These are phyloP conservation scores for Bombus cullumanus DNA, from an alignment of 1,140 invertebrate genomes.

Conservation along the genomic window DNA sequence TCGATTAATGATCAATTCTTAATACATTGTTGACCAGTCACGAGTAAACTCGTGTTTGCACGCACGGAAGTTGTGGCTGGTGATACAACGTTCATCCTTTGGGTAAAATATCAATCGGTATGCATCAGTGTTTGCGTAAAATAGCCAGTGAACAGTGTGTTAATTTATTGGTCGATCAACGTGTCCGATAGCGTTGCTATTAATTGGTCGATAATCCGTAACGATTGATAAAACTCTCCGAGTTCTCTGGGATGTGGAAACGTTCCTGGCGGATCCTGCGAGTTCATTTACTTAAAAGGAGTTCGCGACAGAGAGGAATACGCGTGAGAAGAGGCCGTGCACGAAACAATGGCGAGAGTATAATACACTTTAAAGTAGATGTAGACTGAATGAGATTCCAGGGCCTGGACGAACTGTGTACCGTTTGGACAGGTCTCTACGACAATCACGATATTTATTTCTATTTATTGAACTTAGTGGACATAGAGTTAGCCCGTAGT, in stretches of 20 bases:
- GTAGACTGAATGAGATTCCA: conserved; percentile 67
- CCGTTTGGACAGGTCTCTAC: conserved; percentile 24
- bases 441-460: conserved; percentile 70
- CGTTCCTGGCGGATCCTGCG: not conserved
- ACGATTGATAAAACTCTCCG: not conserved
- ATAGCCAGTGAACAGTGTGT: too few species aligned
- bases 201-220: not conserved
- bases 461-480: conserved; percentile 67
- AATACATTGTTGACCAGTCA: too few species aligned
- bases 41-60: too few species aligned
- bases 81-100: too few species aligned
- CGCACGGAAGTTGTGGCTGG: too few species aligned
- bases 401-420: conserved; percentile 41
- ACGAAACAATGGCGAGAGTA: not conserved
- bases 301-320: not conserved
- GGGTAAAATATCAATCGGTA: too few species aligned
- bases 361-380: conserved; percentile 56
- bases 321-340: not conserved
- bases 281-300: not conserved
- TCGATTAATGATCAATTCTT: not conserved
- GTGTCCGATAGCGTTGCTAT: not conserved
- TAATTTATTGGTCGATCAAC: not conserved
- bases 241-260: not conserved
- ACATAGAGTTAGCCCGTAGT: conserved; percentile 39
- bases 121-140: too few species aligned